These are phyloP conservation scores for Drosophila neotestacea DNA, from an alignment of 2,888 invertebrate species.

Conservation along the genomic window DNA sequence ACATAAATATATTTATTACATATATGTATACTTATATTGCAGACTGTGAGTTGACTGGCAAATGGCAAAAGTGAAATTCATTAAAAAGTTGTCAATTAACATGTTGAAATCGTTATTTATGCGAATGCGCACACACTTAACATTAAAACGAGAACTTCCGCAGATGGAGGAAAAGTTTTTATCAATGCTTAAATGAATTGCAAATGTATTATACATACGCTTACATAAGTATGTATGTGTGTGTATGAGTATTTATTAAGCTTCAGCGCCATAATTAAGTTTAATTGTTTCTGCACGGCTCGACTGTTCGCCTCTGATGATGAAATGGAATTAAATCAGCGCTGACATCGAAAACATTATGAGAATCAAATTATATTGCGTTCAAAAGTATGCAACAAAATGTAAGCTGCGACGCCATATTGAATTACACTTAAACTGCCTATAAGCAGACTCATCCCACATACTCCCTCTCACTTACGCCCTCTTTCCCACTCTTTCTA, in stretches of 20 bases:
- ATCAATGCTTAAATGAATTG: slow-evolving; percentile 61
- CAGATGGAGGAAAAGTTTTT: slow-evolving; percentile 56
- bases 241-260: slow-evolving; percentile 21
- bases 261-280: slow-evolving; percentile 73
- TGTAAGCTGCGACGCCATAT: slow-evolving; percentile 57
- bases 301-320: slow-evolving; percentile 44
- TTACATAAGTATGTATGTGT: neutral
- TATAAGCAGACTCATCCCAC: slow-evolving; percentile 47
- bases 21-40: neutral
- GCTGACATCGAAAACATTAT: slow-evolving; percentile 79
- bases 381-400: slow-evolving; percentile 68
- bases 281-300: slow-evolving; percentile 68
- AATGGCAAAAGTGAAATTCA: slow-evolving; percentile 59
- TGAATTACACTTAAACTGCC: slow-evolving; percentile 77
- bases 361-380: slow-evolving; percentile 71
- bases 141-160: slow-evolving; percentile 54
- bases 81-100: slow-evolving; percentile 76
- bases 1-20: neutral
- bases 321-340: slow-evolving; percentile 76
- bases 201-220: slow-evolving; percentile 35
- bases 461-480: neutral
- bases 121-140: slow-evolving; percentile 27
- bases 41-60: slow-evolving; percentile 27
- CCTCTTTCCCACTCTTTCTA: slow-evolving; percentile 5
- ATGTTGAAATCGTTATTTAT: slow-evolving; percentile 63